Conservation (phyloP, 1,140 invertebrate species). For the Cydia strobilella region DNA sequence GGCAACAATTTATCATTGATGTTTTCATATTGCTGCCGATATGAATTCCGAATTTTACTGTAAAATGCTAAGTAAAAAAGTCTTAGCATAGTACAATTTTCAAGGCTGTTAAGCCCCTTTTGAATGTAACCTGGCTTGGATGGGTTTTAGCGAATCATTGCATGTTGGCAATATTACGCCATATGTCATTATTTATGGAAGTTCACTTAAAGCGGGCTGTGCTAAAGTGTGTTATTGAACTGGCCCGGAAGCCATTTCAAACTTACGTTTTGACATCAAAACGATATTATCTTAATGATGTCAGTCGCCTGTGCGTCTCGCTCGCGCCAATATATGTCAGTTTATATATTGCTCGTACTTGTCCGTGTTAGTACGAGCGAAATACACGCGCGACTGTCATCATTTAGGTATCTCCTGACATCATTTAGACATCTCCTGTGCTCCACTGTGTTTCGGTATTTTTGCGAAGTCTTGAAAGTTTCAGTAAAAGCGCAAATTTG, state of each 20-base stretch:
- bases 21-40: slow-evolving; percentile 11
- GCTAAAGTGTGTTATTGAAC: neutral
- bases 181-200: slow-evolving; percentile 4
- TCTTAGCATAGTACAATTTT: neutral
- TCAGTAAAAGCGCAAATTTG: no score
- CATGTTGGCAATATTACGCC: slow-evolving; percentile 1
- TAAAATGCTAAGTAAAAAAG: neutral
- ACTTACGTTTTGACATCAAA: no score
- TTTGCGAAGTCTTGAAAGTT: no score
- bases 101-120: neutral
- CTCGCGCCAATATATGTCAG: no score
- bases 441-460: no score
- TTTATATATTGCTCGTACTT: no score
- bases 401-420: no score
- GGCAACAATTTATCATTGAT: slow-evolving; percentile 29
- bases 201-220: neutral
- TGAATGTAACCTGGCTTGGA: neutral
- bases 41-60: neutral
- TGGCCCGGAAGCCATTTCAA: neutral
- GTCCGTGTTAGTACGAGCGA: no score
- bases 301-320: no score
- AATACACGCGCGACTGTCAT: no score
- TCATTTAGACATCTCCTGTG: no score
- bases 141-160: slow-evolving; percentile 5
- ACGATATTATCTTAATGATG: no score